Percentiles rank a stretch among this genome's conserved stretches.
Evolutionary conservation across 1,140 invertebrate genomes (phyloP).

Genomic region (Papilio polytes): DNA sequence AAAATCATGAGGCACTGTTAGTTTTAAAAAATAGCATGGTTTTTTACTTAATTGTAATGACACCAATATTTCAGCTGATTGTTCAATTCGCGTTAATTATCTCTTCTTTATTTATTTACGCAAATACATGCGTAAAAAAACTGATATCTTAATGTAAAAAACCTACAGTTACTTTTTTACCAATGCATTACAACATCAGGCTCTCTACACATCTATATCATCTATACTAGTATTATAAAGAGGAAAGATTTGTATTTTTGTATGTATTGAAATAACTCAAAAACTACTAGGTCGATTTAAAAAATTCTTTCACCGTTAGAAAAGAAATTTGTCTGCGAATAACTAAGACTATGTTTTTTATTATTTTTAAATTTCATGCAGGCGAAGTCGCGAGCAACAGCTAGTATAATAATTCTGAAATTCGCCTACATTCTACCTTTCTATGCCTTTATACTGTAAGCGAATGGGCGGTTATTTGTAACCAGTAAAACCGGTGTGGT

Average conservation of each 20-base stretch:
- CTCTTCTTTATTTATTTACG: not conserved
- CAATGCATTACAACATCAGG: not conserved
- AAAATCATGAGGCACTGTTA: not conserved
- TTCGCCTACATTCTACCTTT: not conserved
- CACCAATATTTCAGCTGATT: not conserved
- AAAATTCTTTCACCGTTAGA: too few species aligned
- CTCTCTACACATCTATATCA: too few species aligned
- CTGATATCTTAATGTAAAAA: not conserved
- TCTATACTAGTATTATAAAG: too few species aligned
- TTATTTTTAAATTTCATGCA: too few species aligned
- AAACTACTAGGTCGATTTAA: too few species aligned
- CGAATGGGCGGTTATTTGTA: not conserved
- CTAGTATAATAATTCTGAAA: not conserved
- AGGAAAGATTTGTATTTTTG: too few species aligned
- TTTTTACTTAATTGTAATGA: not conserved
- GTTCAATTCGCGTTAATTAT: not conserved
- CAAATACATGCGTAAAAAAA: not conserved
- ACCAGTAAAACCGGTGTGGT: slow-evolving; percentile 25
- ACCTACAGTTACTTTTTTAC: not conserved
- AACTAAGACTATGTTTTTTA: too few species aligned
- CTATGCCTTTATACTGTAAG: not conserved
- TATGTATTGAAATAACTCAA: too few species aligned
- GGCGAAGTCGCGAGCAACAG: too few species aligned
- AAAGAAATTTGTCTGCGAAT: too few species aligned
- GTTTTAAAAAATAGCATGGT: not conserved